phyloP scores from a whole-genome alignment of 2,797 vertebrate genomes.

The Ceyx erithaca region DNA sequence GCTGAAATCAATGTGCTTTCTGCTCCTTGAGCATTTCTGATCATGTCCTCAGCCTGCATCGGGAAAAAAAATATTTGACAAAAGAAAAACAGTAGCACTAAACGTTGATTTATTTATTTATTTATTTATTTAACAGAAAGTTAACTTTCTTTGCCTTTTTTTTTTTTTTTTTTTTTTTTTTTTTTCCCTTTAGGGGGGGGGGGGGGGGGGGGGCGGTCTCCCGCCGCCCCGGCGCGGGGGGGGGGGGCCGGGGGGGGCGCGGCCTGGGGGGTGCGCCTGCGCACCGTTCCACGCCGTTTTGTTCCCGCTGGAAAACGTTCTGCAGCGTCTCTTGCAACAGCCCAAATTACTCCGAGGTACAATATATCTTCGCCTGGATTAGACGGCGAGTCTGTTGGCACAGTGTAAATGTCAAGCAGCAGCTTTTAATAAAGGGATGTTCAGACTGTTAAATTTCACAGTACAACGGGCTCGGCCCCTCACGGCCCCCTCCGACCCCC shows the following conservation, averaged over 20 bases:
- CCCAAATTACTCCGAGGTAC: slow-evolving; percentile 41
- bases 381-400: slow-evolving; percentile 74
- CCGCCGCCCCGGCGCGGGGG: no score
- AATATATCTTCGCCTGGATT: slow-evolving; percentile 71
- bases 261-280: no score
- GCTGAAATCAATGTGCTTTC: slow-evolving; percentile 92
- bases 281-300: slow-evolving; percentile 18
- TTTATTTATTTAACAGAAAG: slow-evolving; percentile 61
- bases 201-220: no score
- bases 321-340: slow-evolving; percentile 25
- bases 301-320: slow-evolving; percentile 45
- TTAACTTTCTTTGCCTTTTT: slow-evolving; percentile 44
- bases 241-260: no score
- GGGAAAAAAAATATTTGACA: slow-evolving; percentile 66
- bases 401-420: slow-evolving; percentile 80
- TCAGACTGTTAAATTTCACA: slow-evolving; percentile 73
- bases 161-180: no score
- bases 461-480: slow-evolving; percentile 39
- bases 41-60: slow-evolving; percentile 78
- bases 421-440: slow-evolving; percentile 80
- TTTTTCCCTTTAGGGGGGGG: no score
- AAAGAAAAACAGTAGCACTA: slow-evolving; percentile 70
- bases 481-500: not conserved
- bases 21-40: slow-evolving; percentile 86
- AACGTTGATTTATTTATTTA: slow-evolving; percentile 36